Percentiles rank a stretch among this genome's conserved stretches.
Conservation (phyloP, 37 sponge, comb jelly and placozoan genomes). For the Mnemiopsis leidyi region DNA sequence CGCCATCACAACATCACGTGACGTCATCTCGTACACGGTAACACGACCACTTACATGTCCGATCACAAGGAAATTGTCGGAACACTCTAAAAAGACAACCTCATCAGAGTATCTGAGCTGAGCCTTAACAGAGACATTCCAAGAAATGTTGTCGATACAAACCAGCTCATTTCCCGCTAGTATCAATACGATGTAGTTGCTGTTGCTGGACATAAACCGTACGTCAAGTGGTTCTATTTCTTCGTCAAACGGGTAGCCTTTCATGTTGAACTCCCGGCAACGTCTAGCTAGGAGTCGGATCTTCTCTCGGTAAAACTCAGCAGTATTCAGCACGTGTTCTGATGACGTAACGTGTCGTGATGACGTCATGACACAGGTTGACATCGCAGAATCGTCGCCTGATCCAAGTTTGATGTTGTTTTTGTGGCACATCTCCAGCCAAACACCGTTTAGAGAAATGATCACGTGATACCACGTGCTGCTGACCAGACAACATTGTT, state of each 20-base stretch:
- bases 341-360: background rate
- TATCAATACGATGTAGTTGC: background rate
- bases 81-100: background rate
- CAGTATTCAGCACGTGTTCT: background rate
- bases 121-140: background rate
- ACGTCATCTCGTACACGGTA: background rate
- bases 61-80: background rate
- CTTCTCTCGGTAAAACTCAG: background rate
- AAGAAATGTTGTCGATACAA: background rate
- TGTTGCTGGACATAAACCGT: background rate
- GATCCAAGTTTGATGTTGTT: background rate
- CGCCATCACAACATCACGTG: background rate
- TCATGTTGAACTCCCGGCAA: slow-evolving; percentile 7
- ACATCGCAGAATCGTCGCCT: background rate
- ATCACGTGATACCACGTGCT: slow-evolving; percentile 2
- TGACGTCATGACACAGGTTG: background rate
- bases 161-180: background rate
- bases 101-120: background rate
- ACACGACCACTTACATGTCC: background rate
- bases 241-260: background rate
- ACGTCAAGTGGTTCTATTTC: background rate
- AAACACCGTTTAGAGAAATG: background rate
- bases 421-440: background rate
- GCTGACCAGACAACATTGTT: slow-evolving; percentile 9
- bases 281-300: background rate